Evolutionary conservation across 2,888 invertebrate species (phyloP).

Genomic region (Nemurella pictetii): DNA sequence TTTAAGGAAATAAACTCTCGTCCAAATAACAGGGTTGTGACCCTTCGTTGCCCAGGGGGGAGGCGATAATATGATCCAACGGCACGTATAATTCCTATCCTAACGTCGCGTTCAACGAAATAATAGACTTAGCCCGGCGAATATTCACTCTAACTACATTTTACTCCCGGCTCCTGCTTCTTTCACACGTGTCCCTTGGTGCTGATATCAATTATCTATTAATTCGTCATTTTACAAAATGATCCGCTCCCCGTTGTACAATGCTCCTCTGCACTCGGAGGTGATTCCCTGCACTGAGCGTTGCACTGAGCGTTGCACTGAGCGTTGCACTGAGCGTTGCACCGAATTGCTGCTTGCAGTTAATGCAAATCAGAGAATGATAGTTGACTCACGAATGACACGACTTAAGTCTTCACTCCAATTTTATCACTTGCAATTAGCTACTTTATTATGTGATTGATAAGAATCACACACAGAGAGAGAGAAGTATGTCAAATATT

Average conservation of each 20-base stretch:
- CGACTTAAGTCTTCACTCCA: too few relatives aligned
- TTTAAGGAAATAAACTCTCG: not conserved
- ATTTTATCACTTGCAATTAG: too few relatives aligned
- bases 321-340: not conserved
- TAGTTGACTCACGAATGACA: too few relatives aligned
- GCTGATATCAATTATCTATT: not conserved
- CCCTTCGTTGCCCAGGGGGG: conserved; percentile 8
- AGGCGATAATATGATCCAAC: not conserved
- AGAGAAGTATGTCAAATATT: too few relatives aligned
- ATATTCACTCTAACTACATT: not conserved
- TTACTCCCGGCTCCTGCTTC: not conserved
- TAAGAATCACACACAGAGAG: too few relatives aligned
- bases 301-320: not conserved
- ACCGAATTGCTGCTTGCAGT: not conserved
- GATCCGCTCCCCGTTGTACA: not conserved
- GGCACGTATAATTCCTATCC: not conserved
- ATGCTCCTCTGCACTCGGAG: not conserved
- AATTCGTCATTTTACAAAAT: not conserved
- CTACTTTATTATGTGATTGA: too few relatives aligned
- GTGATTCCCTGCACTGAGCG: not conserved
- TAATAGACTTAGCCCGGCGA: not conserved
- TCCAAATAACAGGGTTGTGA: conserved; percentile 22
- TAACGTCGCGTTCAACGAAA: not conserved
- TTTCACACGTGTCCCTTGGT: not conserved
- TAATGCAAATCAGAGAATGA: not conserved